Base-by-base conservation (phyloP, 2,113 vertebrate genomes). In the Trogon surrucura region DNA sequence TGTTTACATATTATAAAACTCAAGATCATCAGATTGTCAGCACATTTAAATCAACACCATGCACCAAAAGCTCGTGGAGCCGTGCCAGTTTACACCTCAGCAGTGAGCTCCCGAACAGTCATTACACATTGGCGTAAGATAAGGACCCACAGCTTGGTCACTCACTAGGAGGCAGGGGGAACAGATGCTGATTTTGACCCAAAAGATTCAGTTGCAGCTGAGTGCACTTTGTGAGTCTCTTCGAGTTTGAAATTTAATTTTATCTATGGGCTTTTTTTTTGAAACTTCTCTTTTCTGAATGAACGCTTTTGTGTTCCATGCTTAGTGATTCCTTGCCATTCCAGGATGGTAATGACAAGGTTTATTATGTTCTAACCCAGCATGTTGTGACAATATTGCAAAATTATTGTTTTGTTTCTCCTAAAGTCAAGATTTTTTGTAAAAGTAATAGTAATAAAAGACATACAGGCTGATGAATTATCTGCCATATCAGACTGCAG, bases 371-470 rank as follows among this genome's bases (percentile, higher is more conserved):
- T 93, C 85, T 86, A 94, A 85, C 62, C 30, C 74, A 44, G 53
- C 14, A 3, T 80, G 85, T 85, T 95, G 80, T 88, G 93, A 90
- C 93, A 78, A 80, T 94, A 88, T 74, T 84, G 72, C 56, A 93
- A 92, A 97, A 86, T 95, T 96, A 92, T 86, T 96, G 72, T 38
- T 96, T 92, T 90, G 80, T 96, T 96, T 94, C 95, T 92, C 80
- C 69, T 93, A 92, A 94, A 80, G 48, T 67, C 56, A 4, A 78
- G 69, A 38, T 23, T 93, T 81, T 80, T 93, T 30, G 57, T 64
- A 81, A 78, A 4, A 13, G 69, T 86, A 90, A 84, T 85, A 95
- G 79, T 90, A 94, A 81, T 75, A 92, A 96, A 96, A 94, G 85
- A 79, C 80, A 69, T 50, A n/a, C 16, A 81, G n/a, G 69, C 72